These are phyloP conservation scores for Trilocha varians DNA, from an alignment of 2,888 invertebrate genomes.

Conservation along the genomic window DNA sequence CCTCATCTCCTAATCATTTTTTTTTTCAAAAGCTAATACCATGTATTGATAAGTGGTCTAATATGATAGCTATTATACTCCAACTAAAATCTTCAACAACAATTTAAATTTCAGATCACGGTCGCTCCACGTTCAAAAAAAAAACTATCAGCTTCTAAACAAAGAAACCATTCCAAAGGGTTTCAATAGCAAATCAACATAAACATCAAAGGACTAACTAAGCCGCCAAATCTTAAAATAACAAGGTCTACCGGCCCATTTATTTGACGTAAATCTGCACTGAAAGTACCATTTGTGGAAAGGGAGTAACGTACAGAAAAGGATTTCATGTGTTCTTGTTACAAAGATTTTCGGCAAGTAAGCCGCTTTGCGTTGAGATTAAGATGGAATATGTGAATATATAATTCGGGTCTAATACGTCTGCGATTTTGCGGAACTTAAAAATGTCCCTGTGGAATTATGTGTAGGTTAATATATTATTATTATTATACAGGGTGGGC, in stretches of 20 bases:
- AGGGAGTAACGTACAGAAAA: constrained; percentile 15
- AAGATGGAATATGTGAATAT: constrained; percentile 35
- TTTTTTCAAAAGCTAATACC: no score
- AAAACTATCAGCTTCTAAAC: no score
- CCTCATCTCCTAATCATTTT: no score
- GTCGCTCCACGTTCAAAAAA: no score
- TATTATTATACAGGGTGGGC: no score
- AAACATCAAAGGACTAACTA: background rate
- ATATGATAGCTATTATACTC: no score
- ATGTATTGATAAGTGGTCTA: no score
- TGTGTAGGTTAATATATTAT: no score
- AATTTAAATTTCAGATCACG: no score
- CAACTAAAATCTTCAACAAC: no score
- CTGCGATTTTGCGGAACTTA: background rate
- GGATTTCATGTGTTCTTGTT: constrained; percentile 39
- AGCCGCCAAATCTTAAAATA: constrained; percentile 13
- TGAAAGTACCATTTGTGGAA: constrained; percentile 19
- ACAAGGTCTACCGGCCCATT: constrained; percentile 20
- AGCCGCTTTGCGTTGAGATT: constrained; percentile 45
- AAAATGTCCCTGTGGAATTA: background rate
- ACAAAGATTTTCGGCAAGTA: constrained; percentile 39
- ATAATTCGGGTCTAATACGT: constrained; percentile 23
- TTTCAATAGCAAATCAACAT: background rate
- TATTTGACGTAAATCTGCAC: constrained; percentile 26
- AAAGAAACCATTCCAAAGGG: no score